phyloP scores from a whole-genome alignment of 2,888 invertebrate genomes.

The Stegophylla sp. region DNA sequence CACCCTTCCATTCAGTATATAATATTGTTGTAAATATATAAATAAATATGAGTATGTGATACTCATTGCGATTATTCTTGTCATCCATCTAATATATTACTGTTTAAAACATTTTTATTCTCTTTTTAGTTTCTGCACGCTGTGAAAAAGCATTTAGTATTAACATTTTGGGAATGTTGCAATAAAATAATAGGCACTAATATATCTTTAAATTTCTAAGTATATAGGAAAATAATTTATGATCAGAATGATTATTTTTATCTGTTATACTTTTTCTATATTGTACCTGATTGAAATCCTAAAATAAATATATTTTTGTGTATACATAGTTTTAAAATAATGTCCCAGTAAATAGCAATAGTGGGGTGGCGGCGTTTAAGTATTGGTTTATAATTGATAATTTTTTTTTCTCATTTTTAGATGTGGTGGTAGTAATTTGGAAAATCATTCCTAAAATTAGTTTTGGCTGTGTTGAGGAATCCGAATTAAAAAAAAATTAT shows the following conservation, averaged over 20 bases:
- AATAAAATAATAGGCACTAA: constrained; percentile 27
- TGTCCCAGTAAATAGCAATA: not conserved
- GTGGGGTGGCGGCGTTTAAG: not conserved
- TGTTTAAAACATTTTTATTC: constrained; percentile 18
- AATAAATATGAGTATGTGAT: not conserved
- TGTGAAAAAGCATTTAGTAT: constrained; percentile 7
- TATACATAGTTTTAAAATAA: constrained; percentile 24
- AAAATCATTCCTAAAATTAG: constrained; percentile 30
- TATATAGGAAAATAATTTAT: constrained; percentile 26
- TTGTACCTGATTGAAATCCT: constrained; percentile 46
- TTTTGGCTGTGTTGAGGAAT: constrained; percentile 2
- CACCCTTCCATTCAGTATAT: not conserved
- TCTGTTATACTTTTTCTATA: constrained; percentile 29
- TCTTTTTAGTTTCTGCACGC: constrained; percentile 15
- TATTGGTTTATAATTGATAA: constrained; percentile 14
- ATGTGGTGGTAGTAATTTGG: constrained; percentile 20
- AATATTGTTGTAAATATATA: constrained; percentile 13
- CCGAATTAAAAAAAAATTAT: constrained; percentile 23
- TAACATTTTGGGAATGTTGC: constrained; percentile 32
- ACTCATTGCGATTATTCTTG: constrained; percentile 24
- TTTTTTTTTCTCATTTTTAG: constrained; percentile 27
- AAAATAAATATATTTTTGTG: constrained; percentile 45
- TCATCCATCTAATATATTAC: not conserved
- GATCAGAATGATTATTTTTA: constrained; percentile 2
- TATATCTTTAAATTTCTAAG: constrained; percentile 35